These are phyloP conservation scores for Amaurobius ferox DNA, from an alignment of 2,888 invertebrate genomes.

Conservation along the genomic window DNA sequence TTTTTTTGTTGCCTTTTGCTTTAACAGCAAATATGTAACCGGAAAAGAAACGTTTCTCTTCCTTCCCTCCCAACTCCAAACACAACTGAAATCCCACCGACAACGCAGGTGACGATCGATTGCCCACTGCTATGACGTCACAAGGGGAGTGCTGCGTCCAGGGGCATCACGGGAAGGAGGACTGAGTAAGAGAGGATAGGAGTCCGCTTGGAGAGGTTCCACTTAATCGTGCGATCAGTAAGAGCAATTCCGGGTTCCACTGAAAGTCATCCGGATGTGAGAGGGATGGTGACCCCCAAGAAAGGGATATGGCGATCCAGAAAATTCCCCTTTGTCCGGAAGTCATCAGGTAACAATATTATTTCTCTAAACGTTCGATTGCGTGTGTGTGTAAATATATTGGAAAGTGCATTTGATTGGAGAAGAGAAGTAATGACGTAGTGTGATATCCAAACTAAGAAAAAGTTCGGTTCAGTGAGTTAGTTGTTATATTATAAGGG, in stretches of 20 bases:
- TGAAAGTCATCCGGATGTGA: constrained; percentile 8
- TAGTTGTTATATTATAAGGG: no score
- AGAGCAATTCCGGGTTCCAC: neutral
- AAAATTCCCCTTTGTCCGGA: constrained; percentile 54
- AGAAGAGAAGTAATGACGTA: constrained; percentile 3
- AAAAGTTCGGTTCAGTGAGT: neutral
- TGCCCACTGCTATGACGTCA: constrained; percentile 60
- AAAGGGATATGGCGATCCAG: constrained; percentile 66
- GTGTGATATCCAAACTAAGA: neutral
- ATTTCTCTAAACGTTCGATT: neutral
- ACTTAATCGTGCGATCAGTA: neutral
- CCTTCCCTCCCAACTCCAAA: neutral
- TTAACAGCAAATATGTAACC: neutral
- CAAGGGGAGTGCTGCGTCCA: constrained; percentile 29
- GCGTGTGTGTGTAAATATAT: neutral
- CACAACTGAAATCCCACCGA: constrained; percentile 12
- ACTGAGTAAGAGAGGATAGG: neutral
- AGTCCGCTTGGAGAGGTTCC: neutral
- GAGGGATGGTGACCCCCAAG: constrained; percentile 70
- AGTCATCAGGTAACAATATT: constrained; percentile 50
- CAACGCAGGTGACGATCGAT: constrained; percentile 61
- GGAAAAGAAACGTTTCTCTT: neutral
- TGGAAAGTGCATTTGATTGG: neutral
- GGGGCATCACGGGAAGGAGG: constrained; percentile 42
- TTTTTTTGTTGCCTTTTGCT: neutral